Conservation (phyloP, 2,888 invertebrate species). For the Notodonta ziczac region DNA sequence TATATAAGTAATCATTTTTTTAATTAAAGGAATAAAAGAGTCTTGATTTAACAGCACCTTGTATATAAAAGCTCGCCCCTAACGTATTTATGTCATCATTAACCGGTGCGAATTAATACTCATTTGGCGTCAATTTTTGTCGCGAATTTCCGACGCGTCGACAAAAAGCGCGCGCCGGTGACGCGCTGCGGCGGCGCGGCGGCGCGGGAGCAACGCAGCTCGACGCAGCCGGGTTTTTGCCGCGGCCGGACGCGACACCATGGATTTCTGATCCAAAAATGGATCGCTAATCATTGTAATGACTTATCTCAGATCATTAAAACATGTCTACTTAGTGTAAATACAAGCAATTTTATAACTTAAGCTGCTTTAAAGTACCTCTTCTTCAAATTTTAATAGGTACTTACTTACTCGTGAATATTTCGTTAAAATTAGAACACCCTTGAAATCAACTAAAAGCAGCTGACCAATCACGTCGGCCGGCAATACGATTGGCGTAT, state of each 20-base stretch:
- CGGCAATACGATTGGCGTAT: constrained; percentile 61
- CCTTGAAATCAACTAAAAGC: constrained; percentile 32
- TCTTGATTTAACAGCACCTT: not conserved
- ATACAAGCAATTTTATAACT: not conserved
- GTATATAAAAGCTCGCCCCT: constrained; percentile 60
- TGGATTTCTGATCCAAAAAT: constrained; percentile 61
- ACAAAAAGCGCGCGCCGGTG: constrained; percentile 55
- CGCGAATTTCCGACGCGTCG: constrained; percentile 61
- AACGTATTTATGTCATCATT: constrained; percentile 84
- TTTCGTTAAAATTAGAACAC: constrained; percentile 34
- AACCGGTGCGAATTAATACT: constrained; percentile 83
- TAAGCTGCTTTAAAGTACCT: no score
- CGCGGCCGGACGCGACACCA: constrained; percentile 35
- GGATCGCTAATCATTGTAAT: constrained; percentile 51
- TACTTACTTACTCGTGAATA: not conserved
- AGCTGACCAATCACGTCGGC: constrained; percentile 56
- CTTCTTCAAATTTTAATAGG: no score
- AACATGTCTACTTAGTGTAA: not conserved
- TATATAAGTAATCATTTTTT: no score
- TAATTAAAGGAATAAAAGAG: not conserved
- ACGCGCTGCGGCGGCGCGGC: constrained; percentile 26
- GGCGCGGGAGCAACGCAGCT: constrained; percentile 23
- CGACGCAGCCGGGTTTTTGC: constrained; percentile 46
- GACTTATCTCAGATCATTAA: not conserved
- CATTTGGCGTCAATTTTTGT: constrained; percentile 79